Percentiles rank a stretch among this genome's conserved stretches.
phyloP scores from a whole-genome alignment of 2,113 vertebrate species.

The Peromyscus polionotus region DNA sequence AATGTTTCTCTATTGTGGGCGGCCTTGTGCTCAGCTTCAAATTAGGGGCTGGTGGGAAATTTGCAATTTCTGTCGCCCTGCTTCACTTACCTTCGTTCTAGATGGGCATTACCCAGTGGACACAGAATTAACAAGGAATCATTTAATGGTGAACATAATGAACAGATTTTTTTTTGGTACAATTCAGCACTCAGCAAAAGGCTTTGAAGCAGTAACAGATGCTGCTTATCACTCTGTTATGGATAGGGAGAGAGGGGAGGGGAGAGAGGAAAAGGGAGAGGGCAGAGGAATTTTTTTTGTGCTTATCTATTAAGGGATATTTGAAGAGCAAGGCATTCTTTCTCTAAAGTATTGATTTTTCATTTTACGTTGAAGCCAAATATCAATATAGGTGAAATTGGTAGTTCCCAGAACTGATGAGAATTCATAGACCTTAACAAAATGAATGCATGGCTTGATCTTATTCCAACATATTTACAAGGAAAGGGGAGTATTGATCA shows the following conservation, averaged over 20 bases:
- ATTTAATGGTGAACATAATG: background rate
- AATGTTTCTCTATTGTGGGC: background rate
- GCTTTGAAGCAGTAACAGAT: constrained; percentile 32
- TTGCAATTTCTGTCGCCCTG: background rate
- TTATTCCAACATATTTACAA: constrained; percentile 72
- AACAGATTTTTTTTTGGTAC: constrained; percentile 7
- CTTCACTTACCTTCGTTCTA: background rate
- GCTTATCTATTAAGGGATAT: constrained; percentile 56
- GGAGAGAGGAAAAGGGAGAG: background rate
- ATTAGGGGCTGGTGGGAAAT: background rate
- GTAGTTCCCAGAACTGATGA: constrained; percentile 79
- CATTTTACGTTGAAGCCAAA: constrained; percentile 78
- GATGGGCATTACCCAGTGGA: background rate
- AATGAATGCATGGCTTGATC: constrained; percentile 78
- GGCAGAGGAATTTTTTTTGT: background rate
- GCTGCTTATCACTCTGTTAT: background rate
- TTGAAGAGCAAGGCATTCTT: constrained; percentile 69
- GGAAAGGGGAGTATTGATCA: constrained; percentile 75
- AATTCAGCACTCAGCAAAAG: background rate
- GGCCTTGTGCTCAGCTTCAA: background rate
- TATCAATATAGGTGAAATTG: constrained; percentile 81
- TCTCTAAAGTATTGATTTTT: constrained; percentile 80
- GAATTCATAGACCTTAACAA: constrained; percentile 77
- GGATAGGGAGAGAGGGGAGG: background rate
- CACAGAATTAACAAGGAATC: background rate